Base-by-base conservation (phyloP, 1,140 invertebrate genomes). In the Steinernema khuongi region DNA sequence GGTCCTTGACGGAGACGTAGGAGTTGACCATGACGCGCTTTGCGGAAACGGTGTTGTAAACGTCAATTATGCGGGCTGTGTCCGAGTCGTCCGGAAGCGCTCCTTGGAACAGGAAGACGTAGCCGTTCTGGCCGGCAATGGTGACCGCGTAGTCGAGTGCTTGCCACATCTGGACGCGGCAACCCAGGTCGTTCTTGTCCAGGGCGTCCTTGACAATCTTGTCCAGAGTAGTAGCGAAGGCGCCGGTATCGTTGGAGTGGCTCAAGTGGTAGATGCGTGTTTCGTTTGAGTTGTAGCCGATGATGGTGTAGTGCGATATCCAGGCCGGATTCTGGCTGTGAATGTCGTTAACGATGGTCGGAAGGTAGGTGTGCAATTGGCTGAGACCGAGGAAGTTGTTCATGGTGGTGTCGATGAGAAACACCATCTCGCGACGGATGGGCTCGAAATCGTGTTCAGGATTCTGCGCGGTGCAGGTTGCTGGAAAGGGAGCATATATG, bases 341-440 rank as follows among this genome's bases (percentile, higher is more conserved):
- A 44, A 79, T 72, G 44, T 80, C 77, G 11, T 77, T 33, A 18
- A 80, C 4, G 22, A 80, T 31, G 36, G 60, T 60, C 18, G 60
- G 32, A 30, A 80, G 50, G 30, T 74, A 18, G 1, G 0, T 31
- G 28, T 67, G 32, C 7, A 80, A 66, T 1, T 76, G 14, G 18
- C 7, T n/a, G 17, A 76, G 29, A 18, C 28, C 73, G 31, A n/a
- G 33, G 31, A 44, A 43, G 26, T 66, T 73, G 19, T 74, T 32
- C 7, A 44, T 32, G 14, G 79, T 79, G 0, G 79, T 50, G 60
- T 80, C 79, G 29, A 80, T 68, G n/a, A 77, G 44, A 44, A 80
- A 80, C 18, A 74, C 30, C 74, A 79, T 79, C n/a, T 76, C 66
- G 17, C 74, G 71, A 17, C 29, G 19, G 14, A 77, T 50, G 14